Conservation (phyloP, 2,797 vertebrate genomes). For the Hyperoplus immaculatus region DNA sequence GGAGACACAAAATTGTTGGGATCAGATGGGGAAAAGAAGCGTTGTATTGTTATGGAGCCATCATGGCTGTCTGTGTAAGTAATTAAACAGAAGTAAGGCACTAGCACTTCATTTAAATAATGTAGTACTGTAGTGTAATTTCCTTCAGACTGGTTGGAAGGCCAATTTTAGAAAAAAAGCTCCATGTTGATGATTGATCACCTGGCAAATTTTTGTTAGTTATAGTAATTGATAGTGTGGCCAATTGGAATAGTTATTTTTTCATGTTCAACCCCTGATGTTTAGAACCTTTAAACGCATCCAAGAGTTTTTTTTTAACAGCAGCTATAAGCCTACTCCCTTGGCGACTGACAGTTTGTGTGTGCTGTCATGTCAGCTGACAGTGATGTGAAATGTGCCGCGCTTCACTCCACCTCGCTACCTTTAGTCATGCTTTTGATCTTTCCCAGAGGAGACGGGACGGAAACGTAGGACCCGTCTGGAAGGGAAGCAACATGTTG, state of each 20-base stretch:
- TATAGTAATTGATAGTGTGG: too few relatives aligned
- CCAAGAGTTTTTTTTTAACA: too few relatives aligned
- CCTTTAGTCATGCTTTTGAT: conserved; percentile 99
- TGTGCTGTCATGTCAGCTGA: conserved; percentile 41
- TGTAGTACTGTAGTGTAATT: neutral
- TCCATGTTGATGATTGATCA: neutral
- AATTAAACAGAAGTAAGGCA: neutral
- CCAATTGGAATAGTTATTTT: too few relatives aligned
- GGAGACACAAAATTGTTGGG: neutral
- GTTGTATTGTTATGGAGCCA: neutral
- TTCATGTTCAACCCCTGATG: too few relatives aligned
- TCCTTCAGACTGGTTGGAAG: neutral
- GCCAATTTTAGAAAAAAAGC: neutral
- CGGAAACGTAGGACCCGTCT: conserved; percentile 97
- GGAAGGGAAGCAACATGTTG: conserved; percentile 61
- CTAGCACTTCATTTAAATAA: too few relatives aligned
- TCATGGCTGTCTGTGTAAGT: neutral
- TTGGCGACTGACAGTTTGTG: neutral
- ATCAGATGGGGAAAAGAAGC: neutral
- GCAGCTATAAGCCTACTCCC: neutral
- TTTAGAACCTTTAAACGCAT: too few relatives aligned
- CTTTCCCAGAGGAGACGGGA: conserved; percentile 96
- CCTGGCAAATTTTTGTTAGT: neutral
- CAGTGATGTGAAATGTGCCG: conserved; percentile 43
- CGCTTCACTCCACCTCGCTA: conserved; percentile 75